Conservation (phyloP, 2,888 invertebrate genomes). For the Metellina segmentata region DNA sequence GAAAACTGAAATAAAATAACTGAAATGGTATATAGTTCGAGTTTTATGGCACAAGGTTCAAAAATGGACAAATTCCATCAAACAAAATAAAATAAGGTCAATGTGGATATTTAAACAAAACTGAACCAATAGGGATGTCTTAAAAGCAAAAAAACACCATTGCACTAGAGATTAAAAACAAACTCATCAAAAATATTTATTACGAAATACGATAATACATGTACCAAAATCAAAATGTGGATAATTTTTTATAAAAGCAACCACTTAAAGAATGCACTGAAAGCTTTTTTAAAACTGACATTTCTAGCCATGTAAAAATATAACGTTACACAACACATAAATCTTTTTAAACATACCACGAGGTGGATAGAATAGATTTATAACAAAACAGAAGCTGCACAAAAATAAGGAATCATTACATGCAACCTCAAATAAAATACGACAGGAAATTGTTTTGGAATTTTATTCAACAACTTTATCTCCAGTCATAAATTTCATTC, state of each 20-base stretch:
- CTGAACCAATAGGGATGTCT: too few species aligned
- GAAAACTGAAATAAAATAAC: too few species aligned
- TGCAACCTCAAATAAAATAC: neutral
- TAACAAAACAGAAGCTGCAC: slow-evolving; percentile 81
- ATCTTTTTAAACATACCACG: slow-evolving; percentile 6
- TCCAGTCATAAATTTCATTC: neutral
- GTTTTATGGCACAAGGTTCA: too few species aligned
- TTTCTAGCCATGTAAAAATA: neutral
- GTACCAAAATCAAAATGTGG: neutral
- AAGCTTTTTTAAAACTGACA: neutral
- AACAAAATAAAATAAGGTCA: too few species aligned
- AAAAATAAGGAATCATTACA: slow-evolving; percentile 82
- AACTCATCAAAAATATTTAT: slow-evolving; percentile 43
- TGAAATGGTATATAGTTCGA: too few species aligned
- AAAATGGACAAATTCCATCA: too few species aligned
- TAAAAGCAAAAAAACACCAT: too few species aligned
- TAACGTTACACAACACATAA: neutral
- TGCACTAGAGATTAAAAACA: neutral
- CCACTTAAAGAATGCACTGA: neutral
- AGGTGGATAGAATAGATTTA: slow-evolving; percentile 7
- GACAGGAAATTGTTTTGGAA: neutral
- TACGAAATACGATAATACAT: slow-evolving; percentile 35
- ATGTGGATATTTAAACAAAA: too few species aligned
- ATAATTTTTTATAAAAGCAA: slow-evolving; percentile 13
- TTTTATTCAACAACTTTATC: neutral